A percentile compares a stretch with the other conserved stretches of the same genome.
phyloP scores from a whole-genome alignment of 2,888 invertebrate species.

The Synergus japonicus region DNA sequence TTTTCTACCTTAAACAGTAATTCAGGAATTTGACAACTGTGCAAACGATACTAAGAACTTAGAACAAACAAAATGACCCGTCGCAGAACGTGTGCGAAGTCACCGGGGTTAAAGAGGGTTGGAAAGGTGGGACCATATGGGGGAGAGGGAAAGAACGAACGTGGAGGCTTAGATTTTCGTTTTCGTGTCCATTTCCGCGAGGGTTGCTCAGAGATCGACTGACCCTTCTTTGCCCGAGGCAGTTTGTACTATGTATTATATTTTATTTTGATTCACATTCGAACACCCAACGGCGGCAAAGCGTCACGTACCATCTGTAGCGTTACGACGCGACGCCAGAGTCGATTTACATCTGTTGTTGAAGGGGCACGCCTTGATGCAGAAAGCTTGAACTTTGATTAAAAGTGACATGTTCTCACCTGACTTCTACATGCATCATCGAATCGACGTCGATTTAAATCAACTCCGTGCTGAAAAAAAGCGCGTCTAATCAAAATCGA shows the following conservation, averaged over 20 bases:
- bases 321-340: constrained; percentile 27
- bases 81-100: neutral
- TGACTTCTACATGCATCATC: constrained; percentile 42
- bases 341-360: constrained; percentile 51
- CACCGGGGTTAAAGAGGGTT: neutral
- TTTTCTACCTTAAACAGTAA: neutral
- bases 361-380: neutral
- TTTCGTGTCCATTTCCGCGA: constrained; percentile 2
- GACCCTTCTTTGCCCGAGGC: constrained; percentile 37
- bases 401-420: constrained; percentile 47
- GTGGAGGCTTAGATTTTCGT: neutral
- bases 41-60: neutral
- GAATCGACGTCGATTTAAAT: constrained; percentile 43
- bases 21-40: neutral
- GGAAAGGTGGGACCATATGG: neutral
- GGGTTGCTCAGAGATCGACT: neutral
- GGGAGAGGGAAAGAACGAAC: neutral
- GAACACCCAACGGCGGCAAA: constrained; percentile 23
- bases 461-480: constrained; percentile 45
- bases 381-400: constrained; percentile 24
- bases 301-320: constrained; percentile 46
- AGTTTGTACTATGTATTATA: neutral
- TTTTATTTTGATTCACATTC: constrained; percentile 25
- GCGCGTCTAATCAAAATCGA: constrained; percentile 32
- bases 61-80: constrained; percentile 1